A percentile compares a stretch with the other conserved stretches of the same genome.
These are phyloP conservation scores for Octodon degus DNA, from an alignment of 2,113 vertebrate species.

Conservation along the genomic window DNA sequence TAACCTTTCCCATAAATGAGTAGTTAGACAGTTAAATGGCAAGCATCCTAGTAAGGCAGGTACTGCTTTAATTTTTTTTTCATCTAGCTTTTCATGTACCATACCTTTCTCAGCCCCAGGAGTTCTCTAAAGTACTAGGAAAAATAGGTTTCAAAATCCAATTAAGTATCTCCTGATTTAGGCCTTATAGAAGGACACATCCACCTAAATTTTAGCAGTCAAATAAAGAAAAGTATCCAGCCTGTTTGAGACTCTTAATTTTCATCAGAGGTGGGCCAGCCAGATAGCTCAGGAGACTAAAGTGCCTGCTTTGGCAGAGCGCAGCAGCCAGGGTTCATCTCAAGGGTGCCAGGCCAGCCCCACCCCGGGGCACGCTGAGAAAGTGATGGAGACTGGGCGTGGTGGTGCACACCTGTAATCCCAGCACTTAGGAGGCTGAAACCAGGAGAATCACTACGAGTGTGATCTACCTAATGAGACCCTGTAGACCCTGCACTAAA, in stretches of 20 bases:
- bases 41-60: constrained; percentile 10
- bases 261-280: too few species aligned
- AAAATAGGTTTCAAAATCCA: not conserved
- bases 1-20: not conserved
- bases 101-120: not conserved
- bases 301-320: too few species aligned
- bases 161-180: not conserved
- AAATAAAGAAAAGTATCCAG: constrained; percentile 9
- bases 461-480: too few species aligned
- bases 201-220: not conserved
- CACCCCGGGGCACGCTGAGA: too few species aligned
- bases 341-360: too few species aligned
- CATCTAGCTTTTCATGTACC: not conserved
- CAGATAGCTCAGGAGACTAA: too few species aligned
- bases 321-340: too few species aligned
- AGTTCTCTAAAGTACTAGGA: not conserved
- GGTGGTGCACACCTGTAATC: too few species aligned
- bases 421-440: too few species aligned
- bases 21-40: not conserved
- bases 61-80: not conserved
- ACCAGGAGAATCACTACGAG: too few species aligned
- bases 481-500: too few species aligned
- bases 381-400: too few species aligned
- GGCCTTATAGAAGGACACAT: not conserved
- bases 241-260: not conserved